Evolutionary conservation across 2,113 vertebrate genomes (phyloP), one percentile per base, ranked within the genome.

Genomic region (Dipodomys spectabilis): DNA sequence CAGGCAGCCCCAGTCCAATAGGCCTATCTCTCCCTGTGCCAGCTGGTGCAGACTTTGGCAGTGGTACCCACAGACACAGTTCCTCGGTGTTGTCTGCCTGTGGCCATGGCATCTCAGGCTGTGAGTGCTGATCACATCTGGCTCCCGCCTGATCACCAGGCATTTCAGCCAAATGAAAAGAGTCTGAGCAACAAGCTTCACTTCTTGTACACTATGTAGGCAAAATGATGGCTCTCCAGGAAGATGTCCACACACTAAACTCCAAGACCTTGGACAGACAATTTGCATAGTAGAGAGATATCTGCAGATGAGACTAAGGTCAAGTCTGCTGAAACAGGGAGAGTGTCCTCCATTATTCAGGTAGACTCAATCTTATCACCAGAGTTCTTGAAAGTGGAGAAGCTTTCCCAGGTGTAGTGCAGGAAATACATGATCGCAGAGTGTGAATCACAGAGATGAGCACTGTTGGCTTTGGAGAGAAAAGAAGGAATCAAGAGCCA

Each of bases 1-100:
- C 28, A 71, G 78, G 12, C 25, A 69, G 39, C 60, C 44, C 74
- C 35, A 25, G 45, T 30, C 30, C 72, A 60, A 39, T 9, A 90
- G 49, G 23, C 23, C 57, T 91, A 45, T 67, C 69, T 65, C 71
- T 53, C 75, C 45, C 45, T 16, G 9, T 39, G 67, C 84, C 88
- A 86, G 79, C 82, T 90, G 82, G 82, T 60, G 4, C 27, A 82
- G 82, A 82, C 84, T 32, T 64, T 75, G 92, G 93, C 86, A 92
- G 32, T 5, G 32, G 53, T 23, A 49, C 30, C 32, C 18, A 0
- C 44, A 69, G 45, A 35, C 12, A 1, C 9, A 13, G 57, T 60
- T 93, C 80, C 73, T 64, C 30, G 2, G 60, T 1, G 1, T 2
- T 6, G 18, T 82, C 90, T 80, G 88, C 78, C 60, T 67, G 5